Conservation (phyloP, 2,888 invertebrate species). For the Rhyacophila evoluta region DNA sequence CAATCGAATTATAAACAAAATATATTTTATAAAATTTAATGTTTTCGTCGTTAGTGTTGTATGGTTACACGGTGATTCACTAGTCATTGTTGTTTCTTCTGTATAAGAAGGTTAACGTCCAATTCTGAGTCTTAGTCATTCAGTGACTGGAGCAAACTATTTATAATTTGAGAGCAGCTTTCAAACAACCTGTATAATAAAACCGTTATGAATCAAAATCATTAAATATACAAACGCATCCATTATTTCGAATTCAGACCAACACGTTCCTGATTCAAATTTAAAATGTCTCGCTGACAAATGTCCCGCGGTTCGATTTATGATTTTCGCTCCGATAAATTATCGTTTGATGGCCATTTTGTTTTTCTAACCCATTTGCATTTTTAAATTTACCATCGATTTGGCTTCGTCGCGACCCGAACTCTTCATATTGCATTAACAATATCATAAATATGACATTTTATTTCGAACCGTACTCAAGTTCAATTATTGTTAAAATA, state of each 20-base stretch:
- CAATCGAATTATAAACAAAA: too few relatives aligned
- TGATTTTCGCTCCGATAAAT: conserved; percentile 37
- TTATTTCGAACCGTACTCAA: too few relatives aligned
- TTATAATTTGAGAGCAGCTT: neutral
- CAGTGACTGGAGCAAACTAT: too few relatives aligned
- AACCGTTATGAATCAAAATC: conserved; percentile 9
- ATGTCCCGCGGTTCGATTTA: conserved; percentile 40
- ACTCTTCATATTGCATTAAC: too few relatives aligned
- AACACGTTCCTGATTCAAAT: conserved; percentile 38
- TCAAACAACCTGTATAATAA: conserved; percentile 5
- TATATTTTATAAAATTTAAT: too few relatives aligned
- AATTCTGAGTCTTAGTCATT: too few relatives aligned
- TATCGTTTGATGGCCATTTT: conserved; percentile 6
- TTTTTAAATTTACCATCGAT: neutral
- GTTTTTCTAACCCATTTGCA: conserved; percentile 21
- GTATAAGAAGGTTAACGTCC: too few relatives aligned
- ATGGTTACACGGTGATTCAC: too few relatives aligned
- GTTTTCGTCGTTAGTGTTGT: too few relatives aligned
- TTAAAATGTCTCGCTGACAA: conserved; percentile 39
- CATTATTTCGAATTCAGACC: conserved; percentile 35
- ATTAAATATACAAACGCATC: conserved; percentile 29
- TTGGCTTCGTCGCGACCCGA: neutral
- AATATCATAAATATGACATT: too few relatives aligned
- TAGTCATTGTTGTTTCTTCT: too few relatives aligned
- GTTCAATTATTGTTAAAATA: too few relatives aligned